Evolutionary conservation across 2,888 invertebrate species (phyloP), one percentile per base, ranked within the genome.

Genomic region (Caenorhabditis parvicauda): DNA sequence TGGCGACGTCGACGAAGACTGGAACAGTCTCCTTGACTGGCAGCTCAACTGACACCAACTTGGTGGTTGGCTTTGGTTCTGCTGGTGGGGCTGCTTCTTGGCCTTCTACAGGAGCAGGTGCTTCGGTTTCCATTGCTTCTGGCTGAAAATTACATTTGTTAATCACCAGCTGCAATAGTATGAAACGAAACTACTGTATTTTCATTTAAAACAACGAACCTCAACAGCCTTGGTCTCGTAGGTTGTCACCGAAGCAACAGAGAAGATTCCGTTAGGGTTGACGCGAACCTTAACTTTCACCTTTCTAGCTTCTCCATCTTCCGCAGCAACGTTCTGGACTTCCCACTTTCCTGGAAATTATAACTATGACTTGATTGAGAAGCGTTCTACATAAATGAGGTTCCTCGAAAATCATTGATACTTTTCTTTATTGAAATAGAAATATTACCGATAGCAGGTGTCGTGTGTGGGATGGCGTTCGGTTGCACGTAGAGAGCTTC

Each of bases 201-300:
- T n/a, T n/a, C n/a, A n/a, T n/a, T n/a, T n/a, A n/a, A n/a, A n/a
- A n/a, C n/a, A n/a, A n/a, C n/a, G n/a, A n/a, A 72, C 77, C 42
- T 82, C 59, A 14, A 69, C 69, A 24, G 56, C 38, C 76, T 54
- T 64, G 38, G 81, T 80, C 63, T 83, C 83, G 50, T 81, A 75
- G 54, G 92, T 84, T 0, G 90, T 88, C 3, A 96, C 96, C 51
- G 89, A 89, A 12, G 89, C 88, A 24, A 96, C 88, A 12, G 88
- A 87, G 80, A 98, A 88, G 61, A 95, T 88, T 48, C 98, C 96
- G 82, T 98, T 90, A 47, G 90, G 86, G 85, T 95, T 94, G 52
- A 98, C 87, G 74, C 94, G 87, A 5, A 92, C 70, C 85, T 95
- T 96, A 3, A 98, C 89, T 84, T 95, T 95, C 1, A 76, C 70